Evolutionary conservation across 2,888 invertebrate species (phyloP).

Genomic region (Prosapia bicincta): DNA sequence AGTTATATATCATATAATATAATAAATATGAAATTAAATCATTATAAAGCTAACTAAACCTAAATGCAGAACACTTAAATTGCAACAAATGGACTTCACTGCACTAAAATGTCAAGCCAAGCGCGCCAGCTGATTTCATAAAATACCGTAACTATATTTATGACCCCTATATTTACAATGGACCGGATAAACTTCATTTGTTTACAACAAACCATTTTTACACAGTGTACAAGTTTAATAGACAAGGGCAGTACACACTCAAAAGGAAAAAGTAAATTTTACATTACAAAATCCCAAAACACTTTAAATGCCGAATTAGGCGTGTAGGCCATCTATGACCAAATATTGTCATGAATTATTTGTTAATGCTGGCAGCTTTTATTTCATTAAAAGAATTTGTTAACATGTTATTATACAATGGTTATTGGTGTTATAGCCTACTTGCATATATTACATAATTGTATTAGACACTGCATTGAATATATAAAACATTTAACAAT

Average conservation of each 20-base stretch:
- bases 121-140: not conserved
- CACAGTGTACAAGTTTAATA: not conserved
- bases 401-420: not conserved
- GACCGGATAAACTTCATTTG: not conserved
- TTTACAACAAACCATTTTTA: not conserved
- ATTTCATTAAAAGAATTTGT: not conserved
- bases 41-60: not conserved
- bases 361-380: not conserved
- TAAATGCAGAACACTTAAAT: not conserved
- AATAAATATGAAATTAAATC: not conserved
- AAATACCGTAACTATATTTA: not conserved
- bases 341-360: not conserved
- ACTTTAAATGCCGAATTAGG: not conserved
- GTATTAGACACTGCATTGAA: not conserved
- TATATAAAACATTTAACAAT: not conserved
- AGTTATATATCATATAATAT: not conserved
- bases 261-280: not conserved
- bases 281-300: not conserved
- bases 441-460: not conserved
- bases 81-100: not conserved
- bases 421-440: not conserved
- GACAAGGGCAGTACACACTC: not conserved
- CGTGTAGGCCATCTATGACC: not conserved
- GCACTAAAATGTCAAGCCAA: not conserved
- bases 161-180: constrained; percentile 2